Evolutionary conservation across 2,113 vertebrate species (phyloP), one percentile per base, ranked within the genome.

Genomic region (Neodon shergylaensis): DNA sequence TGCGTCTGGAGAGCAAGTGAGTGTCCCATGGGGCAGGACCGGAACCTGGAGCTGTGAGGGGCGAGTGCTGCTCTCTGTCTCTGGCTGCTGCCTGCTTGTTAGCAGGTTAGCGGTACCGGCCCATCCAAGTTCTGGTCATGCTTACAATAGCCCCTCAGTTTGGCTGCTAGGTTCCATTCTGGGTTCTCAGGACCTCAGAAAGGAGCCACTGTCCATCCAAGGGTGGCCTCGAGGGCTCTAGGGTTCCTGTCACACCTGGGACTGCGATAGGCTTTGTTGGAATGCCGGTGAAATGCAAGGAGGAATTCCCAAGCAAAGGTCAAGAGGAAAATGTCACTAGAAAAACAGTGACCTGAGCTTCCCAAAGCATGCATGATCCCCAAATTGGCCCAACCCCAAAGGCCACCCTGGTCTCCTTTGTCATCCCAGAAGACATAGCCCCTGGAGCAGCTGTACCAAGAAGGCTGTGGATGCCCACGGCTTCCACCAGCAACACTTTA

Each of bases 1-100:
- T 99, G 99, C 97, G 97, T 99, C 97, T 99, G 99, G 99, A 99
- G 99, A 99, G 98, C 99, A 88, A 99, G 99, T 99, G 97, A 96
- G 99, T 99, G 13, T 65, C n/a, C 7, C 22, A 0, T 9, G 11
- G 68, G 26, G 47, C 22, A 44, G 6, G 22, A 58, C 58, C 6
- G 6, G 5, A n/a, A n/a, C n/a, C n/a, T n/a, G n/a, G 2, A 10
- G 12, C 0, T 1, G 5, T 19, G 16, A 19, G 9, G 28, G 4
- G 0, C 39, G 7, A 2, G 61, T 14, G 47, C 81, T 5, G 0
- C 19, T n/a, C 2, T 0, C 1, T 0, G 8, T 42, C 72, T 58
- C 54, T 58, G 42, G 54, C 21, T 61, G 44, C 39, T 13, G 0
- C 47, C 58, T 19, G 24, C 90, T 52, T 61, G 74, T 33, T 28